phyloP scores from a whole-genome alignment of 2,888 invertebrate species.

The Phania funesta region DNA sequence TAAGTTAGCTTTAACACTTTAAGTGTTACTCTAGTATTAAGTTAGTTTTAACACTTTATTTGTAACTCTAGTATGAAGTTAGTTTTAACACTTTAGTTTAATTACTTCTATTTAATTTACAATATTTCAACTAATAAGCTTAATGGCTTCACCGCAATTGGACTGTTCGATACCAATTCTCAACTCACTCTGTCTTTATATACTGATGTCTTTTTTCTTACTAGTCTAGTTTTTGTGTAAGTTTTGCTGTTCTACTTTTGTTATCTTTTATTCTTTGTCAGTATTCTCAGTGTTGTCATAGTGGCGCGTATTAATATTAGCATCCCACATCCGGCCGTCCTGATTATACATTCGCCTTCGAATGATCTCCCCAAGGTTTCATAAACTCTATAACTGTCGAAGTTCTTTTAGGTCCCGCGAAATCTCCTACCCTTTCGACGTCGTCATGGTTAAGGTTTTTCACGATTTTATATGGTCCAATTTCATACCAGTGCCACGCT shows the following conservation, averaged over 20 bases:
- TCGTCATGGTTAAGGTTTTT: background rate
- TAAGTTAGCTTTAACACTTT: too few species aligned
- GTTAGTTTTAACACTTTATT: slow-evolving; percentile 7
- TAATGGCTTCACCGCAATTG: background rate
- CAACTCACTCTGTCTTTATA: background rate
- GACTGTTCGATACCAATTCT: background rate
- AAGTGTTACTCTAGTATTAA: too few species aligned
- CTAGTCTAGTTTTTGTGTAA: background rate
- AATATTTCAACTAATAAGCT: background rate
- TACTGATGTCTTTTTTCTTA: background rate
- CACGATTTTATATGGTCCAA: background rate
- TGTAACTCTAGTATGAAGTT: slow-evolving; percentile 14
- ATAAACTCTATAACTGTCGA: background rate
- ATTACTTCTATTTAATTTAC: background rate
- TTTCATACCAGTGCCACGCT: background rate
- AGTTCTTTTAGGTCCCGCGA: background rate
- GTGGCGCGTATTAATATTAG: background rate
- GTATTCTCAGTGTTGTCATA: background rate
- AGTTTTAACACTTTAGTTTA: background rate
- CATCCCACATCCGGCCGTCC: background rate
- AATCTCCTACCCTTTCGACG: background rate
- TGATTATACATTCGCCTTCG: background rate
- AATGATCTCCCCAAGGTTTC: background rate
- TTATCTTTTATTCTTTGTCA: background rate
- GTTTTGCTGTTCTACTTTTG: background rate